Conservation (phyloP, 1,140 invertebrate genomes). For the Micrasema longulum region DNA sequence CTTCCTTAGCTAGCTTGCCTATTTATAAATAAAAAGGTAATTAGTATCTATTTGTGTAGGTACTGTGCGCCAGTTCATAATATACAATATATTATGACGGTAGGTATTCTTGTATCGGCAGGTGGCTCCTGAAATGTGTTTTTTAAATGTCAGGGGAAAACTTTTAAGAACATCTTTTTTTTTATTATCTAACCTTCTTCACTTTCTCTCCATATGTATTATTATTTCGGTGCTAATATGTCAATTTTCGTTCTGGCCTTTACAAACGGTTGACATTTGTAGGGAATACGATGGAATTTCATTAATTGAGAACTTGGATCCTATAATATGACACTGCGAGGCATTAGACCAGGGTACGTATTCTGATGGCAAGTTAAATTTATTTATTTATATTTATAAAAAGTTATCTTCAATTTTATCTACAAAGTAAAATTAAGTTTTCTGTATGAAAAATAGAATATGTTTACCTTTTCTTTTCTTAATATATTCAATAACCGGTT, state of each 20-base stretch:
- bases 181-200: constrained; percentile 3
- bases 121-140: background rate
- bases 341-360: background rate
- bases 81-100: background rate
- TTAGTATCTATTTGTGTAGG: background rate
- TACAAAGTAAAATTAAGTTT: too few species aligned
- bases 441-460: too few species aligned
- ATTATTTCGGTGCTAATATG: background rate
- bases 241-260: constrained; percentile 14
- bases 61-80: background rate
- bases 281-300: background rate
- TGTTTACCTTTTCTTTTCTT: too few species aligned
- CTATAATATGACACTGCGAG: background rate
- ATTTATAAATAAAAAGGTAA: too few species aligned
- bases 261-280: constrained; percentile 15
- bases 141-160: background rate
- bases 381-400: too few species aligned
- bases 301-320: constrained; percentile 2
- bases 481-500: too few species aligned
- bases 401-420: too few species aligned
- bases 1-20: too few species aligned
- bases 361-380: too few species aligned
- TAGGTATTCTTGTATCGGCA: background rate
- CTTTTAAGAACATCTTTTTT: constrained; percentile 1
- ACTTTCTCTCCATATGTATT: background rate